These are phyloP conservation scores for Rana temporaria DNA, from an alignment of 2,113 vertebrate species.

Conservation along the genomic window DNA sequence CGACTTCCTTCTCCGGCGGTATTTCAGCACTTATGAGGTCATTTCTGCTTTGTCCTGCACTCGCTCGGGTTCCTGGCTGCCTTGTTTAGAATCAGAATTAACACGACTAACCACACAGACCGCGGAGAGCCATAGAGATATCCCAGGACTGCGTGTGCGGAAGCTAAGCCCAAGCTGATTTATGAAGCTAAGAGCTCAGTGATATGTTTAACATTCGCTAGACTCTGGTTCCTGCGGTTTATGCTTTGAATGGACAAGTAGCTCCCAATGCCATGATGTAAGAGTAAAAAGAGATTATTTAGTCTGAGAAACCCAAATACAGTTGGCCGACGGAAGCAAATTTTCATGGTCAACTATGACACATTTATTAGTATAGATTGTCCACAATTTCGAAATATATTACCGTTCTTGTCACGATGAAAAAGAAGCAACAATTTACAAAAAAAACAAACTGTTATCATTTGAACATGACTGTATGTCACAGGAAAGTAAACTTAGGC, in stretches of 20 bases:
- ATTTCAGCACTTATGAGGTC: constrained; percentile 18
- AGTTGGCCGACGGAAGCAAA: not conserved
- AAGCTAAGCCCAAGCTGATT: constrained; percentile 2
- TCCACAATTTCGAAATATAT: not conserved
- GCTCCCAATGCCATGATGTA: constrained; percentile 12
- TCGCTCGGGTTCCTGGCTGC: not conserved
- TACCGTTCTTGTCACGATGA: not conserved
- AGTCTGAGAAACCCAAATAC: constrained; percentile 6
- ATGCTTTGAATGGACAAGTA: not conserved
- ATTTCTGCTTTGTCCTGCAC: not conserved
- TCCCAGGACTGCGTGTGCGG: not conserved
- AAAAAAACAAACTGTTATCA: no score
- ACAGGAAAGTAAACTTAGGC: no score
- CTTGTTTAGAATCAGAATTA: not conserved
- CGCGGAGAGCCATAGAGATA: not conserved
- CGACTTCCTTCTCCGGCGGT: not conserved
- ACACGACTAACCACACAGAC: constrained; percentile 3
- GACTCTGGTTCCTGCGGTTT: constrained; percentile 36
- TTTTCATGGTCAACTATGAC: constrained; percentile 5
- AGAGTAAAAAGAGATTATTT: constrained; percentile 23
- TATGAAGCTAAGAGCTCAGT: constrained; percentile 15
- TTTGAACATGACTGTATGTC: no score
- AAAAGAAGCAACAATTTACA: no score
- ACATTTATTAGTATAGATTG: not conserved
- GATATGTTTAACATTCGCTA: constrained; percentile 50